These are phyloP conservation scores for Heliothis peltigera DNA, from an alignment of 2,888 invertebrate genomes.

Conservation along the genomic window DNA sequence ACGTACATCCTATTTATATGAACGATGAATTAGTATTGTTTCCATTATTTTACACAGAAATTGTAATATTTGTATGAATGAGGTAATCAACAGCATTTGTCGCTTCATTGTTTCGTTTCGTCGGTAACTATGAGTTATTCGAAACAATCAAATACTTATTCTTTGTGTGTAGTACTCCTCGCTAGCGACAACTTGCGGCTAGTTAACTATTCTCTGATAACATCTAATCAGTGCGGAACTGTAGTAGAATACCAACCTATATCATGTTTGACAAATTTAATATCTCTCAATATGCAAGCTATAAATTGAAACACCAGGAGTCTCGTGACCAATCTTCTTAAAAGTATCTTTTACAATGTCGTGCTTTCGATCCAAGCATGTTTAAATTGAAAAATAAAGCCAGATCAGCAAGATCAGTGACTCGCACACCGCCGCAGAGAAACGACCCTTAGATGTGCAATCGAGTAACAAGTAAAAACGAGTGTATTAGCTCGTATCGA, in stretches of 20 bases:
- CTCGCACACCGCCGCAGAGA: constrained; percentile 15
- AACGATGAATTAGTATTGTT: background rate
- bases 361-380: background rate
- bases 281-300: too few relatives aligned
- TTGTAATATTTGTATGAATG: background rate
- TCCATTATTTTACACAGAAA: background rate
- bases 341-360: too few relatives aligned
- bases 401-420: constrained; percentile 10
- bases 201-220: too few relatives aligned
- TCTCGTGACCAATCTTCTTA: too few relatives aligned
- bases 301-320: too few relatives aligned
- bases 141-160: background rate
- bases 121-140: background rate
- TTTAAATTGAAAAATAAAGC: constrained; percentile 19
- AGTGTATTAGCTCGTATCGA: constrained; percentile 58
- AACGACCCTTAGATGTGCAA: constrained; percentile 22
- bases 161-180: too few relatives aligned
- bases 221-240: too few relatives aligned
- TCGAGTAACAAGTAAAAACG: constrained; percentile 44
- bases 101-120: background rate
- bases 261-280: too few relatives aligned
- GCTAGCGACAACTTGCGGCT: too few relatives aligned
- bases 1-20: background rate
- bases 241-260: too few relatives aligned
- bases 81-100: background rate